Evolutionary conservation across 2,888 invertebrate genomes (phyloP), one percentile per base, ranked within the genome.

Genomic region (Pelosia muscerda): DNA sequence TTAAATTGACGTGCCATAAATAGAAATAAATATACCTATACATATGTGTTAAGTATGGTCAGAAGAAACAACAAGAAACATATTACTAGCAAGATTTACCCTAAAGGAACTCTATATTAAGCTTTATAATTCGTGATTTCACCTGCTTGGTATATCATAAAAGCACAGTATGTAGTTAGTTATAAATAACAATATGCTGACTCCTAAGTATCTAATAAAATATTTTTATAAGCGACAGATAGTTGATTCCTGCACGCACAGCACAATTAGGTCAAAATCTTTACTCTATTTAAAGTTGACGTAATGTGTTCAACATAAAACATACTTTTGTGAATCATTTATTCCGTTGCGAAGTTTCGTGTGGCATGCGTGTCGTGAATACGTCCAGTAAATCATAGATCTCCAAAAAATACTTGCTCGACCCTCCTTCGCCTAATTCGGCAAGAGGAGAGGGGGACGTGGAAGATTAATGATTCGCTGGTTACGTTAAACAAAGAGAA

Each of bases 391-490:
- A 54, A 68, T 56, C 38, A 49, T 66, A 64, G 71, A 72, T 65
- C 76, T 56, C 64, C 63, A 34, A 69, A 67, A 72, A 69, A 42
- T 57, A 64, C 65, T 28, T 38, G 57, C 38, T 23, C 65, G 68
- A 57, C 66, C 78, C 69, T 72, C 60, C 13, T 26, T 69, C 67
- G 38, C 72, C 82, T 67, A 64, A 64, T 68, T 64, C 49, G 55
- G 53, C 56, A 63, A 54, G 19, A 42, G 31, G 10, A 63, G 72
- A 34, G 72, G 68, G 72, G 71, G 71, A 68, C 28, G 69, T 54
- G 72, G 72, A 62, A 75, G 75, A 78, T 75, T 75, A 73, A 77
- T 73, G 74, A 77, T 81, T 74, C 63, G 63, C 73, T 75, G 74
- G 81, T 72, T 78, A 73, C 72, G 70, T 77, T 73, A 72, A 76